Evolutionary conservation across 2,797 vertebrate species (phyloP), one percentile per base, ranked within the genome.

Genomic region (Sphenodon punctatus): DNA sequence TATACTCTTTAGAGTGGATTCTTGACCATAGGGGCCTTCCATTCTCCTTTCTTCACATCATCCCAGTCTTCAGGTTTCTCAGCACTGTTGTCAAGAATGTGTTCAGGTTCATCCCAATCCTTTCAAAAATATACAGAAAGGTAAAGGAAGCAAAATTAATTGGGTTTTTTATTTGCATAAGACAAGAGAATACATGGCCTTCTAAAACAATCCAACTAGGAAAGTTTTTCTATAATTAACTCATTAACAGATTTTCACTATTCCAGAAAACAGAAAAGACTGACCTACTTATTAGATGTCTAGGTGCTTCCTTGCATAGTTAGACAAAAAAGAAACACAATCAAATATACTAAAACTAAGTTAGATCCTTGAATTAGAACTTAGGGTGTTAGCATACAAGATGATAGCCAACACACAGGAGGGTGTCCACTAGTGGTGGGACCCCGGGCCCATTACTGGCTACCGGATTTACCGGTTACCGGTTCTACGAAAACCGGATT

Each of bases 1-100:
- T 20, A 0, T 74, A 98, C 97, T 93, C 97, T 95, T 78, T 96
- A 97, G 0, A 95, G 96, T n/a, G 96, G 95, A 88, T 97, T 98
- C 73, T 95, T 93, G 64, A 97, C 96, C 95, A 95, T 88, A 0
- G 96, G 87, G 3, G 94, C 95, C 56, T 94, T 95, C 97, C 97
- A 97, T 85, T 96, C 95, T 56, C 97, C 96, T 0, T 97, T 95
- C 92, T 95, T 96, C 59, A 95, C 94, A 22, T 91, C 94, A 2
- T 97, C 95, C 97, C 97, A 97, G 74, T 97, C 96, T 0, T 94
- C 89, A 1, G 96, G 96, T 89, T 96, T 97, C 88, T 95, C 95
- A 42, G 96, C 94, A 23, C 96, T 95, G 1, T 96, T 94, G 58
- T 98, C 97, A 64, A 95, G 90, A 80, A 97, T 93, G 66, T 93